Percentiles rank a stretch among this genome's conserved stretches.
Evolutionary conservation across 2,113 vertebrate genomes (phyloP).

Genomic region (Eretmodus cyanostictus): DNA sequence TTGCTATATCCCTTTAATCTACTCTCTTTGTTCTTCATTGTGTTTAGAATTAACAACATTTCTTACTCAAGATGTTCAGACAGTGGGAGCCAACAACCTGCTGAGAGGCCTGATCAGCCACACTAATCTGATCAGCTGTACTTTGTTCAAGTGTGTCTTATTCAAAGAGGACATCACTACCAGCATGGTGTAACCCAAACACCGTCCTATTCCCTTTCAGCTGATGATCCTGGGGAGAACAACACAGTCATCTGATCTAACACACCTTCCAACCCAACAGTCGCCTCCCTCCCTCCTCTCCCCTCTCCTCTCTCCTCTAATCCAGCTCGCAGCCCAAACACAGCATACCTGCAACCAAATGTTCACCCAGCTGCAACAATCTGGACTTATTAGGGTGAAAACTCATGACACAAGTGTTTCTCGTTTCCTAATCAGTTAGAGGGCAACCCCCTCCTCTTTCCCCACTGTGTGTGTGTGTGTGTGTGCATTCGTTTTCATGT

Average conservation of each 20-base stretch:
- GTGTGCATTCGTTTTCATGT: neutral
- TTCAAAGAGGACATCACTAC: constrained; percentile 58
- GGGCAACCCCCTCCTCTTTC: constrained; percentile 1
- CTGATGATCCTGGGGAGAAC: neutral
- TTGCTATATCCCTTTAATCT: neutral
- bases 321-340: constrained; percentile 18
- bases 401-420: constrained; percentile 45
- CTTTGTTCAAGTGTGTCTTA: constrained; percentile 56
- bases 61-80: constrained; percentile 42
- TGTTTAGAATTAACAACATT: neutral
- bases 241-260: constrained; percentile 27
- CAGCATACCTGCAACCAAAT: neutral
- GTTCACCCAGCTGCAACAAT: neutral
- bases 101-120: constrained; percentile 52
- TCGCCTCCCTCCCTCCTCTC: neutral
- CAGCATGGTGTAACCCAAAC: constrained; percentile 63
- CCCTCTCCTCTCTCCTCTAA: neutral
- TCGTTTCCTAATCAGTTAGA: constrained; percentile 44
- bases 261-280: neutral
- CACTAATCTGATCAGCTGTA: constrained; percentile 66
- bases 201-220: constrained; percentile 61
- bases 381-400: constrained; percentile 36
- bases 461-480: neutral
- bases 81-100: constrained; percentile 42
- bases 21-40: neutral